phyloP scores from a whole-genome alignment of 2,888 invertebrate species.

The Lasioglossum vierecki region DNA sequence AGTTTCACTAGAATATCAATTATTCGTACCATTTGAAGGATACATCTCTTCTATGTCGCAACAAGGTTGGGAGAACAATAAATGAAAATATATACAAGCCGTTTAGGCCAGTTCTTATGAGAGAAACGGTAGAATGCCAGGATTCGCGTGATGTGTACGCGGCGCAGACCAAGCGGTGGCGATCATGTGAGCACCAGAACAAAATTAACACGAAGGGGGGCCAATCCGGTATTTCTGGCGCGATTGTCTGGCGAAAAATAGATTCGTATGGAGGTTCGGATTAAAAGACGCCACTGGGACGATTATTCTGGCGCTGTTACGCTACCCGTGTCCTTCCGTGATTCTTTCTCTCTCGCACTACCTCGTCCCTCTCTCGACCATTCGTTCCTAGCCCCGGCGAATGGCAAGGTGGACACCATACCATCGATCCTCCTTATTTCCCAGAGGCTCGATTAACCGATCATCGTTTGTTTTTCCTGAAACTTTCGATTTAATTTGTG shows the following conservation, averaged over 20 bases:
- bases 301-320: conserved; percentile 75
- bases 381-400: background rate
- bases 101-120: conserved; percentile 29
- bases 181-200: conserved; percentile 78
- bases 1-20: background rate
- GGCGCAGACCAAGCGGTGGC: conserved; percentile 62
- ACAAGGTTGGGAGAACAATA: background rate
- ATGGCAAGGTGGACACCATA: background rate
- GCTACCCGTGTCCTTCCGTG: conserved; percentile 74
- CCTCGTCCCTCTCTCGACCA: background rate
- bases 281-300: conserved; percentile 80
- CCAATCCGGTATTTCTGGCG: conserved; percentile 81
- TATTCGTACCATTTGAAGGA: background rate
- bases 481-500: background rate
- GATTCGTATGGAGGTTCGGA: conserved; percentile 79
- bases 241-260: conserved; percentile 83
- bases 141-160: conserved; percentile 51
- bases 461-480: background rate
- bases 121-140: conserved; percentile 41
- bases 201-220: conserved; percentile 79
- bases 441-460: background rate
- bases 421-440: background rate
- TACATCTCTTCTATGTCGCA: background rate
- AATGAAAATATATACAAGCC: background rate
- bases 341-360: conserved; percentile 61